phyloP scores from a whole-genome alignment of 1,140 invertebrate genomes.

The Dreissena polymorpha region DNA sequence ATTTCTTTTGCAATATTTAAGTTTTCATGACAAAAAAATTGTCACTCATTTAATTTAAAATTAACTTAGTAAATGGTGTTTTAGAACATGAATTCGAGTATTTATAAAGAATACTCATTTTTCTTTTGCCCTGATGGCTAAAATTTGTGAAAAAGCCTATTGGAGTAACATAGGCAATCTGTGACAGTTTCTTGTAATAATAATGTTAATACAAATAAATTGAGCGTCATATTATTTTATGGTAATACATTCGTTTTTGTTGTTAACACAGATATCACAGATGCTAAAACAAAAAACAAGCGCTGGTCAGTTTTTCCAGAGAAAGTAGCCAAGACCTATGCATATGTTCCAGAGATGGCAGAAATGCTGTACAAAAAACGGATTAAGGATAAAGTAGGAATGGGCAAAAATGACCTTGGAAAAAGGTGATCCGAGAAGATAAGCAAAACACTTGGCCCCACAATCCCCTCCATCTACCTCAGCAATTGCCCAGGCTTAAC shows the following conservation, averaged over 20 bases:
- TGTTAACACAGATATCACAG: conserved; percentile 3
- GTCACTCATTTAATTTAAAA: too few relatives aligned
- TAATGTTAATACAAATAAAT: not conserved
- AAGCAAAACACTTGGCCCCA: not conserved
- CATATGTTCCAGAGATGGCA: not conserved
- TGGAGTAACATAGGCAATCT: conserved; percentile 35
- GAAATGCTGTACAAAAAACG: not conserved
- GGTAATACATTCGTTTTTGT: not conserved
- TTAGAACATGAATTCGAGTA: too few relatives aligned
- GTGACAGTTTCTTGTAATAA: not conserved
- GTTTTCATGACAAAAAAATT: too few relatives aligned
- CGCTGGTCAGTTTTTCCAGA: conserved; percentile 2
- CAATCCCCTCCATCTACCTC: not conserved
- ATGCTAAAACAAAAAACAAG: conserved; percentile 18
- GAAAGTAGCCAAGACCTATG: conserved; percentile 2
- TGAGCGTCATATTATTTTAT: not conserved
- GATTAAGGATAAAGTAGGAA: conserved; percentile 9
- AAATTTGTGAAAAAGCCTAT: not conserved
- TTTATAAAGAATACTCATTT: too few relatives aligned
- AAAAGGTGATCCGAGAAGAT: conserved; percentile 1
- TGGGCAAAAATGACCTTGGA: conserved; percentile 3
- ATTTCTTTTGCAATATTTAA: too few relatives aligned
- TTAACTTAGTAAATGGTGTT: too few relatives aligned
- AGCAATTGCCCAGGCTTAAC: not conserved
- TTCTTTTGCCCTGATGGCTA: conserved; percentile 28